Percentiles rank a stretch among this genome's conserved stretches.
phyloP scores from a whole-genome alignment of 2,113 vertebrate genomes.

The Syrrhaptes paradoxus region DNA sequence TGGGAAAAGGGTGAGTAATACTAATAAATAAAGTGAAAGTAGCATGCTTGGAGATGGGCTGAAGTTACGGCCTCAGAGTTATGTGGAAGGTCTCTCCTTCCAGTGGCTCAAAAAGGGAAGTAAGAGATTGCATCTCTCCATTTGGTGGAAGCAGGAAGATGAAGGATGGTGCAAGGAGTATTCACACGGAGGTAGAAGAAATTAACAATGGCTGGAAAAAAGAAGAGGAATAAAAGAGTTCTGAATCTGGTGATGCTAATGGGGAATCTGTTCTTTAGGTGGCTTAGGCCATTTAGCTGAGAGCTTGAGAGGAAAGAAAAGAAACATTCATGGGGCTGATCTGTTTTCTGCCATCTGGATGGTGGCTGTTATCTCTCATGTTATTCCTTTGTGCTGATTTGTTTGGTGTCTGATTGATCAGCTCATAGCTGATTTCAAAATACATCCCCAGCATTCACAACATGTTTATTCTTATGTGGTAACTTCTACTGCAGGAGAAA shows the following conservation, averaged over 20 bases:
- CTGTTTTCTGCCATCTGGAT: background rate
- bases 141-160: background rate
- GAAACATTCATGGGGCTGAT: background rate
- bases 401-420: background rate
- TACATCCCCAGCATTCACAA: background rate
- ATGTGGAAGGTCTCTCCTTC: background rate
- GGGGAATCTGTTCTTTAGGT: background rate
- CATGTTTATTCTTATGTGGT: constrained; percentile 7
- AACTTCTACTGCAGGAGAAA: constrained; percentile 34
- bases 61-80: background rate
- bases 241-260: background rate
- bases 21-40: background rate
- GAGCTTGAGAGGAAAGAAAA: background rate
- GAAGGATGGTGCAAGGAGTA: background rate
- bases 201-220: background rate
- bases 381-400: background rate
- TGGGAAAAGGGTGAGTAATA: background rate
- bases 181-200: fast-evolving
- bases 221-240: background rate
- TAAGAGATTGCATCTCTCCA: background rate
- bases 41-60: background rate
- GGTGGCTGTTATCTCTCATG: background rate
- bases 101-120: background rate
- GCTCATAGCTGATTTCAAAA: constrained; percentile 21
- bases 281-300: background rate